Percentiles rank a stretch among this genome's conserved stretches.
These are phyloP conservation scores for Hypotaenidia philippensis DNA, from an alignment of 2,797 vertebrate species.

Conservation along the genomic window DNA sequence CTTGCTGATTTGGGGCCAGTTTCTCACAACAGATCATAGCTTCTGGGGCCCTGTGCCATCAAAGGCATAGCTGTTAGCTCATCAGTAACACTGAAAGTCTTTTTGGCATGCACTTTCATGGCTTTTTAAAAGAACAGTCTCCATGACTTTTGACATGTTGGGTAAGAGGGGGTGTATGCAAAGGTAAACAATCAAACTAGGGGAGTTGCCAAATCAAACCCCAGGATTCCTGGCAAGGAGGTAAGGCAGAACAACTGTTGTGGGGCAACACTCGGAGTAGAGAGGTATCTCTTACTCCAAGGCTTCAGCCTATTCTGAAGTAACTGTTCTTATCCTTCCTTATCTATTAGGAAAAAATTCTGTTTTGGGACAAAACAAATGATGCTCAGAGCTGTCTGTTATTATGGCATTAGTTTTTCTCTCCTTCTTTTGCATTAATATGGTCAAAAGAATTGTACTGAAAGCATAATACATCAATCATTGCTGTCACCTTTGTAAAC, in stretches of 20 bases:
- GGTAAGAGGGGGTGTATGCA: conserved; percentile 59
- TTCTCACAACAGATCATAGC: neutral
- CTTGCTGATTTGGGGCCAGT: neutral
- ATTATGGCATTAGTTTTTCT: neutral
- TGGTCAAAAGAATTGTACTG: neutral
- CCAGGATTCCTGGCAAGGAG: neutral
- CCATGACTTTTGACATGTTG: conserved; percentile 47
- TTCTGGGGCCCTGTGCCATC: neutral
- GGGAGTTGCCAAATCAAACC: conserved; percentile 30
- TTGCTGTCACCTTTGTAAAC: neutral
- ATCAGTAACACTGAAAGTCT: neutral
- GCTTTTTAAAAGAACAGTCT: conserved; percentile 9
- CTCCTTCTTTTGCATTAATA: neutral
- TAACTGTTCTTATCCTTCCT: neutral
- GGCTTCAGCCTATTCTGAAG: neutral
- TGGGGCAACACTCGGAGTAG: neutral
- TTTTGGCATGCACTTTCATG: neutral
- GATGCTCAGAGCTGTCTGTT: neutral
- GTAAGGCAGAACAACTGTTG: neutral
- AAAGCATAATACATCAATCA: neutral
- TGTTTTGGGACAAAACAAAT: neutral
- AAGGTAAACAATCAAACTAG: conserved; percentile 34
- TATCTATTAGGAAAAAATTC: neutral
- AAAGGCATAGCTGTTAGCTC: neutral
- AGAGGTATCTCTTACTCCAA: neutral